These are phyloP conservation scores for Actinostola sp. DNA, from an alignment of 92 coral and sea anemone species.

Conservation along the genomic window DNA sequence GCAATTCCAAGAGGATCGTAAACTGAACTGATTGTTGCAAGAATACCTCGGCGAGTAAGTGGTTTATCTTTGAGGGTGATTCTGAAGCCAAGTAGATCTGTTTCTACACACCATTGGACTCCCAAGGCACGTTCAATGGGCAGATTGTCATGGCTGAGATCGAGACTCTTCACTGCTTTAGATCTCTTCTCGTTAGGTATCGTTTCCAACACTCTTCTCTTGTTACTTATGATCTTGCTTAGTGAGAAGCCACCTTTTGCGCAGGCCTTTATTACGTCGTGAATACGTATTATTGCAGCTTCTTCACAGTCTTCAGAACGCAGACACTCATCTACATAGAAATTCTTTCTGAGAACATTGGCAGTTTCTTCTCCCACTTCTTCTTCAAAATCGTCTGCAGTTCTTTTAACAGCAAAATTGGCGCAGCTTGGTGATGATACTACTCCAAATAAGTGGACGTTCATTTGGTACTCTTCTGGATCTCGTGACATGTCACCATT, in stretches of 20 bases:
- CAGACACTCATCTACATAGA: conserved; percentile 43
- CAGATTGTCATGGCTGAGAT: conserved; percentile 6
- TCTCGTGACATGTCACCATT: not conserved
- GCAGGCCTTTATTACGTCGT: conserved; percentile 24
- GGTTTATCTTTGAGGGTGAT: conserved; percentile 13
- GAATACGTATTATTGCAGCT: conserved; percentile 25
- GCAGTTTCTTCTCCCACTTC: conserved; percentile 17
- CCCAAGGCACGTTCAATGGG: conserved; percentile 21
- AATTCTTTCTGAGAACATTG: conserved; percentile 17
- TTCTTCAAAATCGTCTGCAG: conserved; percentile 6
- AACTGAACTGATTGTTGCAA: conserved; percentile 13
- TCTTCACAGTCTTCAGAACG: conserved; percentile 31
- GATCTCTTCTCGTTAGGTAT: conserved; percentile 8
- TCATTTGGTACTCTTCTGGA: conserved; percentile 12
- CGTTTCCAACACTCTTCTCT: conserved; percentile 1
- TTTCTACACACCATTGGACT: conserved; percentile 2
- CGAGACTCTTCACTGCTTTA: not conserved
- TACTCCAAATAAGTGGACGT: conserved; percentile 7
- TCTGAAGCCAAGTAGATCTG: conserved; percentile 8
- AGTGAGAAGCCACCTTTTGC: conserved; percentile 35
- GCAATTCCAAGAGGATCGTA: conserved; percentile 23
- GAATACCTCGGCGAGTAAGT: conserved; percentile 12
- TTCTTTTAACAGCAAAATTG: not conserved
- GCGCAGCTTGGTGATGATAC: conserved; percentile 14
- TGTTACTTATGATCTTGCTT: conserved; percentile 16